Evolutionary conservation across 2,113 vertebrate species (phyloP).

Genomic region (Coryphaenoides rupestris): DNA sequence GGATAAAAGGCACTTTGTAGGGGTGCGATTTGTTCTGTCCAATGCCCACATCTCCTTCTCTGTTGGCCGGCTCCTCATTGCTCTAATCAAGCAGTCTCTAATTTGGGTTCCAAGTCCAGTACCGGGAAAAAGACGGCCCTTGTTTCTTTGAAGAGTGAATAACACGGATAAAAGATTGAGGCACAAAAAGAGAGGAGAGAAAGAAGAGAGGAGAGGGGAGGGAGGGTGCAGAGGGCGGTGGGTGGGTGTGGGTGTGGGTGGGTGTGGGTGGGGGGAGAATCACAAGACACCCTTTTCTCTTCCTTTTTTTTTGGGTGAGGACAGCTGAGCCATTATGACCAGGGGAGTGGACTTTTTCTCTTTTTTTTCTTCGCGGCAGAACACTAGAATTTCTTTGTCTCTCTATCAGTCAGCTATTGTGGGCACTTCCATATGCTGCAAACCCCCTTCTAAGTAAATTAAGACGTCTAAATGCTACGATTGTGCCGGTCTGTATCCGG

Average conservation of each 20-base stretch:
- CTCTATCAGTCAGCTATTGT: conserved; percentile 86
- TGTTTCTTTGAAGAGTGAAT: conserved; percentile 95
- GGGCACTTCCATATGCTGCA: conserved; percentile 83
- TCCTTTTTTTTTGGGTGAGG: conserved; percentile 85
- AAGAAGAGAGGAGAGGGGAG: conserved; percentile 28
- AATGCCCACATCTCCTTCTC: conserved; percentile 72
- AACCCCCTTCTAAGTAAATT: conserved; percentile 79
- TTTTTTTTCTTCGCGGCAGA: conserved; percentile 83
- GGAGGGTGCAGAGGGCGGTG: conserved; percentile 40
- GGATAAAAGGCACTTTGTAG: conserved; percentile 97
- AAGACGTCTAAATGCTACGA: conserved; percentile 84
- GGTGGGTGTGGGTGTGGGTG: conserved; percentile 19
- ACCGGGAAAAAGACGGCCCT: conserved; percentile 86
- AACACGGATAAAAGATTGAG: conserved; percentile 97
- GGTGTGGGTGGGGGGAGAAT: conserved; percentile 73
- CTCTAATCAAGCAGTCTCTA: conserved; percentile 84
- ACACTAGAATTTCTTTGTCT: conserved; percentile 94
- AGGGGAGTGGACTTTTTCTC: conserved; percentile 88
- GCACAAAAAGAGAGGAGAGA: conserved; percentile 77
- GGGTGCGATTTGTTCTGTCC: conserved; percentile 81
- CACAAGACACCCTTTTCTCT: conserved; percentile 97
- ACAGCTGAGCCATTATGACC: conserved; percentile 97
- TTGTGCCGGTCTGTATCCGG: conserved; percentile 77
- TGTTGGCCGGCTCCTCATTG: conserved; percentile 66
- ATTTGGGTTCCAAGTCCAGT: conserved; percentile 93